Conservation (phyloP, 2,113 vertebrate species). For the Alexandromys fortis region DNA sequence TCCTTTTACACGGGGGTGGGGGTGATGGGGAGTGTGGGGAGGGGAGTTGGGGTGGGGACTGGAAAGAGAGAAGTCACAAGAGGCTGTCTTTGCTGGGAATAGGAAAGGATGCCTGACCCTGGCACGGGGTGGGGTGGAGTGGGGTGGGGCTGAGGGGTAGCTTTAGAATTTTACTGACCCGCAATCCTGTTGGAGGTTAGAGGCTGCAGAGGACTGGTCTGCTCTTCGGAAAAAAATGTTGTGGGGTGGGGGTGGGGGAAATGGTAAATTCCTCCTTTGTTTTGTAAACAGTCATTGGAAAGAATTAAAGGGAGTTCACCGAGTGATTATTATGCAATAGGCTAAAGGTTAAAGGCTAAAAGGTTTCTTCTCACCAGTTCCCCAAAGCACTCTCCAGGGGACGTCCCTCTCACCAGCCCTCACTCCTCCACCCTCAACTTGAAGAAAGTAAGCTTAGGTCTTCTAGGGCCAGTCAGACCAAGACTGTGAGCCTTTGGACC, state of each 20-base stretch:
- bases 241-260: not conserved
- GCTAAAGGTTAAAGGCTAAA: not conserved
- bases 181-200: not conserved
- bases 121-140: no score
- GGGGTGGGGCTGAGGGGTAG: not conserved
- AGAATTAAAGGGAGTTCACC: not conserved
- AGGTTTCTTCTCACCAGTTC: not conserved
- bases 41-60: no score
- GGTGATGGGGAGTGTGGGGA: no score
- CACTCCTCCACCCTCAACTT: not conserved
- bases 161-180: not conserved
- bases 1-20: not conserved
- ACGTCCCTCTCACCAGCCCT: not conserved
- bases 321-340: not conserved
- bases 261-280: not conserved
- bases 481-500: not conserved
- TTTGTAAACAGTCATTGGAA: conserved; percentile 1
- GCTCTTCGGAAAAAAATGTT: not conserved
- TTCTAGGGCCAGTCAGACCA: not conserved
- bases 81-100: not conserved
- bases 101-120: not conserved
- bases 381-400: not conserved
- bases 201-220: no score
- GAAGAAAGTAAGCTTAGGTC: not conserved
- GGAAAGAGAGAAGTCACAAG: not conserved